phyloP scores from a whole-genome alignment of 1,140 invertebrate species.

The Diprion similis region DNA sequence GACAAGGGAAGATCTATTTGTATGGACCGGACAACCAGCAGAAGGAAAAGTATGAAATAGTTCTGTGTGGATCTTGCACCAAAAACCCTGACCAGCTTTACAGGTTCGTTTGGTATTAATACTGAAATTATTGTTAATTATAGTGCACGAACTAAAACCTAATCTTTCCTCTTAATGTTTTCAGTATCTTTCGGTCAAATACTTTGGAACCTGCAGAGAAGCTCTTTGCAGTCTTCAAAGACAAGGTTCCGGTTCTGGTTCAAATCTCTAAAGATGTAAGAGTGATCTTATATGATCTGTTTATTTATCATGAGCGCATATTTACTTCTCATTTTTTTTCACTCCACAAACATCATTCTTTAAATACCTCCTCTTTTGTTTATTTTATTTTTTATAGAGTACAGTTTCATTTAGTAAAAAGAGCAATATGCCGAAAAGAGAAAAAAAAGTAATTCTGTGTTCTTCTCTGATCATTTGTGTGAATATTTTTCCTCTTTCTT shows the following conservation, averaged over 20 bases:
- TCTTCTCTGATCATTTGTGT: too few species aligned
- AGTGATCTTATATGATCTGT: neutral
- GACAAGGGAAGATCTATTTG: conserved; percentile 75
- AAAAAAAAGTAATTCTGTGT: too few species aligned
- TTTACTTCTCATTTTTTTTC: too few species aligned
- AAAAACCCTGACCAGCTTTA: conserved; percentile 71
- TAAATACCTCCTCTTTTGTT: too few species aligned
- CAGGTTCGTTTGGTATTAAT: conserved; percentile 61
- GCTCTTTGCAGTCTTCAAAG: conserved; percentile 75
- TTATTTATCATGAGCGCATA: too few species aligned
- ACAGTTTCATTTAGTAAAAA: too few species aligned
- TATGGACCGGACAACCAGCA: conserved; percentile 67
- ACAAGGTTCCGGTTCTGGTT: conserved; percentile 74
- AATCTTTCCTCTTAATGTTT: conserved; percentile 44
- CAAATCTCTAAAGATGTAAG: conserved; percentile 74
- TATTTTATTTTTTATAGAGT: too few species aligned
- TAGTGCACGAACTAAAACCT: neutral
- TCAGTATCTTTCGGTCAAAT: conserved; percentile 77
- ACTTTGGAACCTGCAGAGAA: conserved; percentile 69
- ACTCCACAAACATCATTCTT: too few species aligned
- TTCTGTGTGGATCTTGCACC: conserved; percentile 73
- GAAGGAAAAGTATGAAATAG: conserved; percentile 72
- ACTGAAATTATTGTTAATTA: too few species aligned
- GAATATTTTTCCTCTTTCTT: too few species aligned
- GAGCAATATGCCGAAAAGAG: too few species aligned